Conservation (phyloP, 1,140 invertebrate genomes). For the Platyura marginata region DNA sequence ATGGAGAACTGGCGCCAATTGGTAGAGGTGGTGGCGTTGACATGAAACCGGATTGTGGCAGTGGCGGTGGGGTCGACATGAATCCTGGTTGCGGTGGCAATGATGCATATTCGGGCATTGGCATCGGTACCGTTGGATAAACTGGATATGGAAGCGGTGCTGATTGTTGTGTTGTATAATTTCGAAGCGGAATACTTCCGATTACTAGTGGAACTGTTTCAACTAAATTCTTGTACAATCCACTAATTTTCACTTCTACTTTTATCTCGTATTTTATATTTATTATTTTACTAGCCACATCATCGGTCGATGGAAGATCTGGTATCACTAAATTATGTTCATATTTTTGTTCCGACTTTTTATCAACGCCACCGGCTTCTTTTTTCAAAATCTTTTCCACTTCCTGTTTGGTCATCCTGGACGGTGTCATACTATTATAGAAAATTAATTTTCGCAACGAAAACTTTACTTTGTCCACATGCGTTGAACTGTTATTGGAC, state of each 20-base stretch:
- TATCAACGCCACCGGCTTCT: slow-evolving; percentile 19
- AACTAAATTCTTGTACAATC: slow-evolving; percentile 21
- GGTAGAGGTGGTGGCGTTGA: neutral
- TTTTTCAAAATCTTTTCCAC: slow-evolving; percentile 15
- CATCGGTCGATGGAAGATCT: slow-evolving; percentile 14
- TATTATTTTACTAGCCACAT: slow-evolving; percentile 15
- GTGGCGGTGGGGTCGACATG: slow-evolving; percentile 4
- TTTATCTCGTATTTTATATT: slow-evolving; percentile 19
- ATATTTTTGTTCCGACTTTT: slow-evolving; percentile 20
- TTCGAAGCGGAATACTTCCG: slow-evolving; percentile 12
- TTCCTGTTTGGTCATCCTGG: slow-evolving; percentile 17
- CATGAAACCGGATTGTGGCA: neutral
- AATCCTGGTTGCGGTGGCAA: slow-evolving; percentile 6
- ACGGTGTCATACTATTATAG: slow-evolving; percentile 18
- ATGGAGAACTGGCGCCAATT: neutral
- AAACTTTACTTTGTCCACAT: slow-evolving; percentile 21
- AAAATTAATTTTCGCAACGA: slow-evolving; percentile 15
- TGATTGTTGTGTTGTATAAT: slow-evolving; percentile 18
- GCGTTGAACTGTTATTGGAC: slow-evolving; percentile 18
- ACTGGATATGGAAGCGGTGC: slow-evolving; percentile 12
- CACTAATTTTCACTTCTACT: slow-evolving; percentile 19
- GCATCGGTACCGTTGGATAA: slow-evolving; percentile 5
- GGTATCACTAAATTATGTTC: slow-evolving; percentile 20
- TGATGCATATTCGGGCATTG: slow-evolving; percentile 12
- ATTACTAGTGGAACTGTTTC: slow-evolving; percentile 16